A percentile compares a stretch with the other conserved stretches of the same genome.
phyloP scores from a whole-genome alignment of 2,113 vertebrate genomes.

The Synchiropus splendidus region DNA sequence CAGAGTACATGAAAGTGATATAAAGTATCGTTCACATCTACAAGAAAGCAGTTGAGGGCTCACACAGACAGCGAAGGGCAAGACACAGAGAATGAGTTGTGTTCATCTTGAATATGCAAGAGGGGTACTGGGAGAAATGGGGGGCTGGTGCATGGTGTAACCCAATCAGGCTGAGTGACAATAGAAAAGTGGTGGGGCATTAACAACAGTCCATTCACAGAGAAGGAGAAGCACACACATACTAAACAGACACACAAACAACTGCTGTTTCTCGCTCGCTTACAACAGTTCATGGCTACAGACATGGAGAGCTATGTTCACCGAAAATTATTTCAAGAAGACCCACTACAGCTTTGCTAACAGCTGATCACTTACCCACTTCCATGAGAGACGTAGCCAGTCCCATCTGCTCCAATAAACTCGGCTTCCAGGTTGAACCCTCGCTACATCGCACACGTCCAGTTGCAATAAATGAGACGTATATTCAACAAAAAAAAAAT shows the following conservation, averaged over 20 bases:
- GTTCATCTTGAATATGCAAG: too few species aligned
- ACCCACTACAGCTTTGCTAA: background rate
- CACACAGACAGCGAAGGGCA: too few species aligned
- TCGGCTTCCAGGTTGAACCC: constrained; percentile 16
- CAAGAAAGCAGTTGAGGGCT: too few species aligned
- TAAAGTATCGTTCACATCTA: too few species aligned
- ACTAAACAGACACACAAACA: background rate
- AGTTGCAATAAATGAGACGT: constrained; percentile 15
- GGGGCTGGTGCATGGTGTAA: constrained; percentile 42
- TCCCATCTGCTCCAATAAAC: too few species aligned
- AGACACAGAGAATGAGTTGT: too few species aligned
- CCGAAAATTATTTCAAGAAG: background rate
- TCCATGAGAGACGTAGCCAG: constrained; percentile 36
- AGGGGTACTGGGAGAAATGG: constrained; percentile 17
- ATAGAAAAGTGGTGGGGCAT: constrained; percentile 36
- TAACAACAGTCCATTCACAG: constrained; percentile 52
- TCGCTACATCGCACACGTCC: constrained; percentile 7
- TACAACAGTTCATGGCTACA: background rate
- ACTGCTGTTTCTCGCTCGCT: background rate
- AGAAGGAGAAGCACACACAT: constrained; percentile 25
- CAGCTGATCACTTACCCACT: constrained; percentile 33
- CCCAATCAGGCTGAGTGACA: constrained; percentile 46
- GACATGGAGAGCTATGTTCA: too few species aligned
- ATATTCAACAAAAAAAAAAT: constrained; percentile 3
- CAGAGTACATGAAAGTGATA: too few species aligned